Base-by-base conservation (phyloP, 1,140 invertebrate species). In the Nymphalis io region DNA sequence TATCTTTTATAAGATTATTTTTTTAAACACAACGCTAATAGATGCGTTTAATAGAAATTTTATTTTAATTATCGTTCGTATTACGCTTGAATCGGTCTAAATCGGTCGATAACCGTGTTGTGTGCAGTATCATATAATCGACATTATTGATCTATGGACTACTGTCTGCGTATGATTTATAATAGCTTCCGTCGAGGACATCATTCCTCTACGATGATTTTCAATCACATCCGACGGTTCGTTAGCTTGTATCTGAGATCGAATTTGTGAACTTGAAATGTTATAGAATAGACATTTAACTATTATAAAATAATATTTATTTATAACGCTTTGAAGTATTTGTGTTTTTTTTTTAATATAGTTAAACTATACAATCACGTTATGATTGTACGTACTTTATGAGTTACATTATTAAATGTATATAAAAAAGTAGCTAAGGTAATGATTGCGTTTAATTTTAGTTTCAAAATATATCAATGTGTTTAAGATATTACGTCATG, bases 221-320 rank as follows among this genome's bases (percentile, higher is more conserved):
- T 89, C 88, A 91, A 91, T 91, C 89, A 91, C 78, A 89, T 85
- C 83, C 82, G 87, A 85, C 78, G 87, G 78, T 89, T 91, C 89
- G 89, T 91, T 91, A 91, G 86, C 80, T 77, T 70, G 71, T 88
- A 87, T 88, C 87, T 87, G 63, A 77, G 78, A 88, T 89, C 82
- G 69, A 66, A 60, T 60, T 38, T 68, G 57, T 40, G 33, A 44
- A 20, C 60, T 51, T 33, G 8, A 16, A 21, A 75, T 63, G 12
- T 61, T 57, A 73, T 78, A 79, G 80, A 85, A 70, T 66, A 46
- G 83, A 76, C 72, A 73, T 68, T 62, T 60, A 67, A 63, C 53
- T 12, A 2, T 21, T 21, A 15, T 46, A 5, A 20, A 20, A 8
- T 10, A 10, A 8, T 51, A 21, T 53, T 21, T 53, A 23, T 53